Conservation (phyloP, 2,797 vertebrate genomes). For the Varecia variegata region DNA sequence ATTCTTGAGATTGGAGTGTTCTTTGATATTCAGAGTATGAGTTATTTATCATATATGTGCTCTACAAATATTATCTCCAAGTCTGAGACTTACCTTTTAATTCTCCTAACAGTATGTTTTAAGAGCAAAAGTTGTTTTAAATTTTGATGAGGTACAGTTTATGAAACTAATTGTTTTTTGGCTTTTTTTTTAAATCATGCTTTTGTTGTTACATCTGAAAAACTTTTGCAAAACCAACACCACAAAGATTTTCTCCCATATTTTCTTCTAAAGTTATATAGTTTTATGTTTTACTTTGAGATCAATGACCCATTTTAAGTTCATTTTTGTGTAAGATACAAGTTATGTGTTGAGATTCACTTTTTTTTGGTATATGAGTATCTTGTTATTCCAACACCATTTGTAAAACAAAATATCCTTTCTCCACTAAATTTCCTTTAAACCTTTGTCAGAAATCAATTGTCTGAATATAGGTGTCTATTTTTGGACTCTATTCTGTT, state of each 20-base stretch:
- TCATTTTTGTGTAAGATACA: background rate
- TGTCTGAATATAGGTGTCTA: background rate
- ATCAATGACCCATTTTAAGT: background rate
- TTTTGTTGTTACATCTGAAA: background rate
- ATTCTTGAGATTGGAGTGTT: background rate
- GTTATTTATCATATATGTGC: background rate
- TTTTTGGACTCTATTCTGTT: background rate
- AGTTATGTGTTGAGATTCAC: background rate
- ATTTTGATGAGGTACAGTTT: background rate
- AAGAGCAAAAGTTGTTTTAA: background rate
- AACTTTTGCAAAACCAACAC: background rate
- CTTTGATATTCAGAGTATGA: background rate
- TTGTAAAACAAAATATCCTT: background rate
- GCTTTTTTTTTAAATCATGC: background rate
- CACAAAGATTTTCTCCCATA: background rate
- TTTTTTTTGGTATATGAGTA: background rate
- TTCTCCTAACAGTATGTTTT: background rate
- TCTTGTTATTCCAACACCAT: background rate
- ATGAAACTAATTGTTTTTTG: background rate
- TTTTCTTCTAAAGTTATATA: background rate
- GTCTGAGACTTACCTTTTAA: background rate
- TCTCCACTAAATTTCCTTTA: background rate
- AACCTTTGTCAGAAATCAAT: background rate
- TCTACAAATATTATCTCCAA: background rate
- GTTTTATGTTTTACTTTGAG: background rate